Base-by-base conservation (phyloP, 2,113 vertebrate species). In the Salvelinus alpinus region DNA sequence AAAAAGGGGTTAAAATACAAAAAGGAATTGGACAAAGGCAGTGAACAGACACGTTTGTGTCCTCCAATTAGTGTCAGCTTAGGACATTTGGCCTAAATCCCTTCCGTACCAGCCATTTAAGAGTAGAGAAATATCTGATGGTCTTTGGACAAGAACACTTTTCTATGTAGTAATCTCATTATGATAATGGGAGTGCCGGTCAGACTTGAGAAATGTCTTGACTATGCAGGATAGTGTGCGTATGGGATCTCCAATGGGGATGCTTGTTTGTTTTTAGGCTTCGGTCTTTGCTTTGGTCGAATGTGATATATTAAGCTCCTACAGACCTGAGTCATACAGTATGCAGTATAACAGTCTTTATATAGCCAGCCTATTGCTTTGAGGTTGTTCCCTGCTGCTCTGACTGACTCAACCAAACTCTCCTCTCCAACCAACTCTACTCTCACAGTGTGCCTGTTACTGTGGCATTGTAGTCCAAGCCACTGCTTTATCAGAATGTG, bases 161-260 rank as follows among this genome's bases (percentile, higher is more conserved):
- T 22, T 18, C 54, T 64, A 25, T 27, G 5, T 16, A 20, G 11
- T 74, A 47, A 78, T 79, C 73, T 80, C 25, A 82, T 85, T 79
- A 81, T 60, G 22, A 44, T 72, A 68, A 85, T 80, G 25, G 68
- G 0, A 71, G 80, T 72, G 64, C 48, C 44, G 24, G 44, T 69
- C 71, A 51, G 20, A 72, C 72, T 24, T 66, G 38, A 74, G 6
- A 78, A 71, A 71, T 44, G 18, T 67, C 18, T 14, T 31, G 65
- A 44, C 8, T 44, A 44, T 44, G 38, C 38, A 11, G 38, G 65
- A 74, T 18, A 47, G 64, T n/a, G 18, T 31, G 24, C 7, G 34
- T 38, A 57, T 38, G 66, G 75, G 82, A 78, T 72, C 20, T 81
- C 48, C 68, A 70, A 44, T 44, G 4, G 47, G 34, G 29, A 34